phyloP scores from a whole-genome alignment of 2,797 vertebrate genomes.

The Ctenochaetus hawaiiensis region DNA sequence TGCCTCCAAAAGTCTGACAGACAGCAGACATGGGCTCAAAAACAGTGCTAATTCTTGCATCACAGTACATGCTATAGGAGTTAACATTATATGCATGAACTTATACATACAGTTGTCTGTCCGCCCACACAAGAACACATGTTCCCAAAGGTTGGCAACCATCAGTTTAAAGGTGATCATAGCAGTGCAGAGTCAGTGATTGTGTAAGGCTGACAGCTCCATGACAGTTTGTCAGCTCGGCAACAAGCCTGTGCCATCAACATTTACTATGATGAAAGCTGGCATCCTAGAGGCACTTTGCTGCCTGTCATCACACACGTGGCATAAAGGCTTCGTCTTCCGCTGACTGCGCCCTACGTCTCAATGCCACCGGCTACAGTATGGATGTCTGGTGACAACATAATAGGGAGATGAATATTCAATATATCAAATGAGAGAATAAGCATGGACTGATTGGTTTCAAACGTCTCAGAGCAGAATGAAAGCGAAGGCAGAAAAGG shows the following conservation, averaged over 20 bases:
- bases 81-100: slow-evolving; percentile 11
- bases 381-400: slow-evolving; percentile 51
- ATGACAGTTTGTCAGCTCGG: slow-evolving; percentile 73
- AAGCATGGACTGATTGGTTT: slow-evolving; percentile 46
- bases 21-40: slow-evolving; percentile 9
- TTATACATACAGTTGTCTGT: neutral
- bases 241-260: slow-evolving; percentile 77
- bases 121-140: slow-evolving; percentile 38
- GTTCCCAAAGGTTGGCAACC: slow-evolving; percentile 54
- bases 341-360: slow-evolving; percentile 17
- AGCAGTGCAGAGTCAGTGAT: slow-evolving; percentile 52
- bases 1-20: slow-evolving; percentile 13
- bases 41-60: neutral
- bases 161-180: slow-evolving; percentile 79
- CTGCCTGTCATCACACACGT: slow-evolving; percentile 59
- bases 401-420: slow-evolving; percentile 62
- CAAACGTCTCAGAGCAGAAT: slow-evolving; percentile 43
- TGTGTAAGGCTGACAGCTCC: slow-evolving; percentile 71
- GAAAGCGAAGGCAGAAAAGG: slow-evolving; percentile 31
- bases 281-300: slow-evolving; percentile 70
- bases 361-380: slow-evolving; percentile 30
- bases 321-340: slow-evolving; percentile 37
- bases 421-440: slow-evolving; percentile 75
- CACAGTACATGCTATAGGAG: neutral
- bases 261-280: slow-evolving; percentile 75